Percentiles rank a stretch among this genome's conserved stretches.
These are phyloP conservation scores for Bombus ignitus DNA, from an alignment of 1,140 invertebrate species.

Conservation along the genomic window DNA sequence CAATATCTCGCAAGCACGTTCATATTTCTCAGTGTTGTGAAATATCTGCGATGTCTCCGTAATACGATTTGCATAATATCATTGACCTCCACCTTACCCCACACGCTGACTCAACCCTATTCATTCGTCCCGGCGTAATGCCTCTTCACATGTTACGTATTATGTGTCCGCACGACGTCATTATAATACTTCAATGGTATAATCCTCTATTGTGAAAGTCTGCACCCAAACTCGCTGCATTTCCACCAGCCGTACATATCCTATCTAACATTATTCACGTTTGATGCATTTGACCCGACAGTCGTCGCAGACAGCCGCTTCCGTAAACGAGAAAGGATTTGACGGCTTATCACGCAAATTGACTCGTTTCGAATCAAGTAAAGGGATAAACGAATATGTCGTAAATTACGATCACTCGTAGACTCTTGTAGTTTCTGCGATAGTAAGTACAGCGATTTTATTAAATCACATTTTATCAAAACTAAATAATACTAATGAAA, in stretches of 20 bases:
- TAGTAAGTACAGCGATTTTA: no score
- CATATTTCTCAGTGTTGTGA: slow-evolving; percentile 59
- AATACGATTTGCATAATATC: slow-evolving; percentile 74
- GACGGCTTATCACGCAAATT: neutral
- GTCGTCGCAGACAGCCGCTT: slow-evolving; percentile 36
- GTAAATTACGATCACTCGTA: no score
- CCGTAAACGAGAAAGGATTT: slow-evolving; percentile 3
- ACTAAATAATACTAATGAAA: no score
- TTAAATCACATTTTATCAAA: no score
- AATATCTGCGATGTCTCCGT: slow-evolving; percentile 67
- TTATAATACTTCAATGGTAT: slow-evolving; percentile 73
- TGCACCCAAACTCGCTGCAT: slow-evolving; percentile 52
- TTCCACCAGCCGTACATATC: slow-evolving; percentile 47
- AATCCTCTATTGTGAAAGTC: slow-evolving; percentile 68
- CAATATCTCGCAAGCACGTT: slow-evolving; percentile 53
- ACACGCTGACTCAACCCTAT: slow-evolving; percentile 61
- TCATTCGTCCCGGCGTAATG: slow-evolving; percentile 66
- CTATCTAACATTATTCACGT: slow-evolving; percentile 58
- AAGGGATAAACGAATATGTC: no score
- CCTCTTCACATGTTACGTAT: slow-evolving; percentile 70
- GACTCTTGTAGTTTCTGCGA: no score
- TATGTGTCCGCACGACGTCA: slow-evolving; percentile 66
- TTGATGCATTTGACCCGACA: slow-evolving; percentile 50
- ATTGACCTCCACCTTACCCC: slow-evolving; percentile 65
- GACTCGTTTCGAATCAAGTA: neutral